These are phyloP conservation scores for Dinothrombium tinctorium DNA, from an alignment of 1,140 invertebrate species.

Conservation along the genomic window DNA sequence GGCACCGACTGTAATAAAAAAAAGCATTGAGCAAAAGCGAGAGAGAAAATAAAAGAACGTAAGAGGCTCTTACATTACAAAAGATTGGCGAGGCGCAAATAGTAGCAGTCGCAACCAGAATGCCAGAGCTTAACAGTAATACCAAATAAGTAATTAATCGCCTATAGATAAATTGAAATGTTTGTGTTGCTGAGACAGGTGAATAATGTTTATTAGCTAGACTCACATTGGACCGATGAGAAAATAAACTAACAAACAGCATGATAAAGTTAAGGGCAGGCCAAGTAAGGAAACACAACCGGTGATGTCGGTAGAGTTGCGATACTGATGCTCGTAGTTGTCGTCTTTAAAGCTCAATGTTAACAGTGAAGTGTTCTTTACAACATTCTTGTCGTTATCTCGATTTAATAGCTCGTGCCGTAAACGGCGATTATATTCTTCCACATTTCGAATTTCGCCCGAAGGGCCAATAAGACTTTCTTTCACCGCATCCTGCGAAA, in stretches of 20 bases:
- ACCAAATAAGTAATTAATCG: not conserved
- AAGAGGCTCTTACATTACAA: no score
- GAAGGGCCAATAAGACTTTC: not conserved
- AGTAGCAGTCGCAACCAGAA: not conserved
- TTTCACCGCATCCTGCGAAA: no score
- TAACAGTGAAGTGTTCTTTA: slow-evolving; percentile 12
- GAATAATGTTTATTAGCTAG: no score
- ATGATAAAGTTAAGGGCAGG: slow-evolving; percentile 15
- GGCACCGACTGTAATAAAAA: slow-evolving; percentile 7
- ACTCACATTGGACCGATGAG: slow-evolving; percentile 4
- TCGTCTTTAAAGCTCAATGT: slow-evolving; percentile 18
- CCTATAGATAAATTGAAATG: no score
- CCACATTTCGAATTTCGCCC: slow-evolving; percentile 13
- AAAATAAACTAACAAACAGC: slow-evolving; percentile 6
- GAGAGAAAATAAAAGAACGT: no score
- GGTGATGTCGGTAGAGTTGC: slow-evolving; percentile 15
- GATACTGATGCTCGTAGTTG: slow-evolving; percentile 14
- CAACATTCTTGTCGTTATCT: slow-evolving; percentile 28
- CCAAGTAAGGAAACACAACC: slow-evolving; percentile 16
- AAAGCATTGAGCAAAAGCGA: no score
- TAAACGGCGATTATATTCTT: slow-evolving; percentile 44
- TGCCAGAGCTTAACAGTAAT: not conserved
- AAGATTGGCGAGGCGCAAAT: not conserved
- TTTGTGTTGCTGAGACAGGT: no score
- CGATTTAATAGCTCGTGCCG: slow-evolving; percentile 54